Evolutionary conservation across 2,113 vertebrate species (phyloP).

Genomic region (Erinaceus europaeus): DNA sequence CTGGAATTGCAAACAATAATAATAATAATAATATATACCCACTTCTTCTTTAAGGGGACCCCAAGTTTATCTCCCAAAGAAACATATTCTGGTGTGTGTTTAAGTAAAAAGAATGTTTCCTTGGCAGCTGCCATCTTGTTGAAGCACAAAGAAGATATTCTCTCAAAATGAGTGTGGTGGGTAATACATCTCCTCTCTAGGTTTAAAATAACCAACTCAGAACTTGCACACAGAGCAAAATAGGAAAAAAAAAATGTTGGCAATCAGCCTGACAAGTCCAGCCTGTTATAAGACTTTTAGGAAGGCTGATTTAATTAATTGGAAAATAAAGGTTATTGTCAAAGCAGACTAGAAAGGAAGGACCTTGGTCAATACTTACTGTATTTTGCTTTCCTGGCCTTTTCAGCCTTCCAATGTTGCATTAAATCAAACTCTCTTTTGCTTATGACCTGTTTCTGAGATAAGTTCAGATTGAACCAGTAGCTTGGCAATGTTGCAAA

Average conservation of each 20-base stretch:
- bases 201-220: rapidly evolving
- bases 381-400: conserved; percentile 54
- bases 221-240: rapidly evolving
- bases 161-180: rapidly evolving
- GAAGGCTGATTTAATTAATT: conserved; percentile 58
- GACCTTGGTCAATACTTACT: conserved; percentile 60
- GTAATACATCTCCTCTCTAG: rapidly evolving
- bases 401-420: background rate
- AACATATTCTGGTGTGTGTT: background rate
- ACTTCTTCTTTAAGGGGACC: background rate
- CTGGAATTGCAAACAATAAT: background rate
- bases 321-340: conserved; percentile 62
- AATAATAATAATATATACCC: background rate
- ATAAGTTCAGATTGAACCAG: background rate
- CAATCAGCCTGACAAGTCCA: background rate
- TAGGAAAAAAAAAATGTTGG: background rate
- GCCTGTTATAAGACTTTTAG: conserved; percentile 23
- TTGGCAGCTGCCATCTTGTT: background rate
- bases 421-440: background rate
- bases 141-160: background rate
- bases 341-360: conserved; percentile 48
- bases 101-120: too few relatives aligned
- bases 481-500: background rate
- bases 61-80: background rate
- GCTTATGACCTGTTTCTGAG: conserved; percentile 3